Conservation (phyloP, 2,113 vertebrate species). For the Chloropsis hardwickii region DNA sequence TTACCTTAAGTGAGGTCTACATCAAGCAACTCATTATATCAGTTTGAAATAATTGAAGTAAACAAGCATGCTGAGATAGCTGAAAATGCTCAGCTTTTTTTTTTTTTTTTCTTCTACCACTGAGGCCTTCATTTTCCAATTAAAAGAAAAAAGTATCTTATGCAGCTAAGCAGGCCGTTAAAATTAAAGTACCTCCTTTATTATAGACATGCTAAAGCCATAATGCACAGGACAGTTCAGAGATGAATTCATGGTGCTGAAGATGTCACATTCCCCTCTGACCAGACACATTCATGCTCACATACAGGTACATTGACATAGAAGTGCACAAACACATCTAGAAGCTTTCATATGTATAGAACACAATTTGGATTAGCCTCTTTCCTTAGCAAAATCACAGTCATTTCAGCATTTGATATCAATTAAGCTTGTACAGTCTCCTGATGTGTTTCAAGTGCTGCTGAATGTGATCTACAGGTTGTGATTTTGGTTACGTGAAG, state of each 20-base stretch:
- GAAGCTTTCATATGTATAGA: not conserved
- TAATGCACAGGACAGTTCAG: not conserved
- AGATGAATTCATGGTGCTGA: not conserved
- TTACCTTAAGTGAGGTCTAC: not conserved
- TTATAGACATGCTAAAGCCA: not conserved
- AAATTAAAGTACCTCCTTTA: not conserved
- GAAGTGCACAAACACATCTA: not conserved
- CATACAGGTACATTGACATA: fast-evolving
- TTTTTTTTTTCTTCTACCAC: not conserved
- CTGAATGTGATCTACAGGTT: not conserved
- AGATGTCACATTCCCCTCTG: not conserved
- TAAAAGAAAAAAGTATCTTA: not conserved
- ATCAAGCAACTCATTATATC: not conserved
- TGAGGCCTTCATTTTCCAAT: not conserved
- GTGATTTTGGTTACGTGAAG: not conserved
- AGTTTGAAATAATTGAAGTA: not conserved
- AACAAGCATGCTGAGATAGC: not conserved
- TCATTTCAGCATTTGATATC: not conserved
- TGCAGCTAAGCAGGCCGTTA: no score
- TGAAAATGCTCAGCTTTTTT: not conserved
- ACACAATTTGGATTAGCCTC: not conserved
- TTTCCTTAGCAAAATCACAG: not conserved
- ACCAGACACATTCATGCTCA: not conserved
- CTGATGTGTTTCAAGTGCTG: not conserved
- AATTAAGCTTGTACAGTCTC: not conserved